Evolutionary conservation across 2,113 vertebrate genomes (phyloP).

Genomic region (Ciconia maguari): DNA sequence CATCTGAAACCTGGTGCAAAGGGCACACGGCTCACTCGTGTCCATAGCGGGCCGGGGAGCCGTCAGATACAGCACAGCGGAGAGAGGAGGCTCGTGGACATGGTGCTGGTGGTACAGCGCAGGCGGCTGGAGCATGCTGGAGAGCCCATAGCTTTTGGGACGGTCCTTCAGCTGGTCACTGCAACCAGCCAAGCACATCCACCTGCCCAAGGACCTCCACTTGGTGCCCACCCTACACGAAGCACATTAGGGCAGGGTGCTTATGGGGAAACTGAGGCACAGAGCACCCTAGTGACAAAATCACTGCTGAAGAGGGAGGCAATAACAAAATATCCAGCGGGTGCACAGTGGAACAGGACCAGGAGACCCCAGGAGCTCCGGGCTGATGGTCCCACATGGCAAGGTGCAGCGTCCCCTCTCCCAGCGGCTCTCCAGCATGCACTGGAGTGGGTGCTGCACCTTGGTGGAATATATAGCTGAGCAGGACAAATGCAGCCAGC

Average conservation of each 20-base stretch:
- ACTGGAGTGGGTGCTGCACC: not conserved
- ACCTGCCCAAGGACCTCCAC: not conserved
- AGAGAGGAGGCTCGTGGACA: not conserved
- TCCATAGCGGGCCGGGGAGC: not conserved
- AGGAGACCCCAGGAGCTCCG: not conserved
- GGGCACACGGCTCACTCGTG: fast-evolving
- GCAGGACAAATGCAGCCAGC: not conserved
- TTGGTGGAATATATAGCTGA: fast-evolving
- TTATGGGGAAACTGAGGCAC: not conserved
- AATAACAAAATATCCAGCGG: fast-evolving
- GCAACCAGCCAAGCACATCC: not conserved
- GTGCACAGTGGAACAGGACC: no score
- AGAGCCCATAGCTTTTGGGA: not conserved
- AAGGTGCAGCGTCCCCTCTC: not conserved
- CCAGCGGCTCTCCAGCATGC: fast-evolving
- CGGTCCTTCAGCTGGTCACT: not conserved
- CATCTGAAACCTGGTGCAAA: not conserved
- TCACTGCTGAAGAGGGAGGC: no score
- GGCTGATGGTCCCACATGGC: not conserved
- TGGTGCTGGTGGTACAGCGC: not conserved
- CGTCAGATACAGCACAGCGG: fast-evolving
- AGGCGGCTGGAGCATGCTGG: not conserved
- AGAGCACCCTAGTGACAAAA: not conserved
- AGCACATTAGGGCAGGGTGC: not conserved
- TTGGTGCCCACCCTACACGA: no score